A percentile compares a stretch with the other conserved stretches of the same genome.
Conservation (phyloP, 2,888 invertebrate genomes). For the Chymomyza amoena region DNA sequence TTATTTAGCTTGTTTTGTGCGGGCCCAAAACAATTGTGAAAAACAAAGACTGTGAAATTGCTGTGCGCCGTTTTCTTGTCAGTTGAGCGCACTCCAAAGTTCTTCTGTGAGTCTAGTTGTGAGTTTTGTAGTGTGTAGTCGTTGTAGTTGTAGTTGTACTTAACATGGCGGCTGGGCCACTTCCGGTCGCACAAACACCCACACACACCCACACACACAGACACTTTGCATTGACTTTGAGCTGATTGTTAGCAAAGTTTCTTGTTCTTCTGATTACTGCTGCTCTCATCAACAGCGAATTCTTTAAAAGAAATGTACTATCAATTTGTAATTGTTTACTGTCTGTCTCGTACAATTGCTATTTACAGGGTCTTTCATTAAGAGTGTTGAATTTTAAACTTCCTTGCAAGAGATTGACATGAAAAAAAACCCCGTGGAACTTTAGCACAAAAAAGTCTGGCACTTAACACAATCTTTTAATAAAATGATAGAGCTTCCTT, state of each 20-base stretch:
- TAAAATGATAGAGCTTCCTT: too few relatives aligned
- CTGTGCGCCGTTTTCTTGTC: background rate
- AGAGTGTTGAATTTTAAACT: too few relatives aligned
- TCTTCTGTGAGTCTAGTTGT: background rate
- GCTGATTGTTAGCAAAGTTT: slow-evolving; percentile 25
- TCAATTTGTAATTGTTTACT: background rate
- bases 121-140: background rate
- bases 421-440: too few relatives aligned
- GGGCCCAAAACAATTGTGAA: slow-evolving; percentile 38
- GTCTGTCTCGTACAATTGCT: background rate
- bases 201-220: slow-evolving; percentile 18
- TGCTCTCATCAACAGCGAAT: background rate
- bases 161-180: background rate
- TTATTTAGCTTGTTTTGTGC: background rate
- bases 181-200: slow-evolving; percentile 5
- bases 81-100: background rate
- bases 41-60: slow-evolving; percentile 35
- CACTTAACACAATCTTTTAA: too few relatives aligned
- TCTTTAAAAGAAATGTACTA: background rate
- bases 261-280: background rate
- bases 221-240: slow-evolving; percentile 11
- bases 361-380: too few relatives aligned
- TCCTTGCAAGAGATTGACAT: too few relatives aligned
- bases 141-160: background rate
- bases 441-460: too few relatives aligned